These are phyloP conservation scores for Orthosia gracilis DNA, from an alignment of 2,888 invertebrate genomes.

Conservation along the genomic window DNA sequence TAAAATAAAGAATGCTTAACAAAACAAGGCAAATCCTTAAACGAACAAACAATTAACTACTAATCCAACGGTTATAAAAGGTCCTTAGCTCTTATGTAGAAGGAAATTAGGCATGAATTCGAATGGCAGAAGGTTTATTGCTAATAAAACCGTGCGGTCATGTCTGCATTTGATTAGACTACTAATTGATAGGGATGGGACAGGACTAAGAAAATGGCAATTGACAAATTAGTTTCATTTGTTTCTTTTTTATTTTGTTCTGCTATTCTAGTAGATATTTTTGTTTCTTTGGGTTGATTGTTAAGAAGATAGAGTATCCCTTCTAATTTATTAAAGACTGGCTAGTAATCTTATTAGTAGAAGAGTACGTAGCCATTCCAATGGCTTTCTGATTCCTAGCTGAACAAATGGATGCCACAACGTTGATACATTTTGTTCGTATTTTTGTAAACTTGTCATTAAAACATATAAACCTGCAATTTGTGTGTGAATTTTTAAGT, in stretches of 20 bases:
- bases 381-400: neutral
- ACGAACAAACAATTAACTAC: constrained; percentile 36
- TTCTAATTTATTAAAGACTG: too few relatives aligned
- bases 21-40: constrained; percentile 22
- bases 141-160: constrained; percentile 33
- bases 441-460: too few relatives aligned
- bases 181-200: constrained; percentile 54
- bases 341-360: too few relatives aligned
- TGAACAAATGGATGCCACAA: too few relatives aligned
- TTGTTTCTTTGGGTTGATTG: neutral
- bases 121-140: constrained; percentile 43
- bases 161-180: constrained; percentile 58
- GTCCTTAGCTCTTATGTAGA: neutral
- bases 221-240: constrained; percentile 15
- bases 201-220: constrained; percentile 10
- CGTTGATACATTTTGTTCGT: too few relatives aligned
- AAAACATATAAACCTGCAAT: too few relatives aligned
- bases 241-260: neutral
- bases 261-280: constrained; percentile 6
- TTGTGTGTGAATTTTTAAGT: neutral
- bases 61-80: constrained; percentile 27
- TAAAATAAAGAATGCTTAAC: neutral
- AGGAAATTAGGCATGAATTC: constrained; percentile 29
- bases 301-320: too few relatives aligned
- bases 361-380: neutral